phyloP scores from a whole-genome alignment of 1,140 invertebrate species.

The Penaeus chinensis region DNA sequence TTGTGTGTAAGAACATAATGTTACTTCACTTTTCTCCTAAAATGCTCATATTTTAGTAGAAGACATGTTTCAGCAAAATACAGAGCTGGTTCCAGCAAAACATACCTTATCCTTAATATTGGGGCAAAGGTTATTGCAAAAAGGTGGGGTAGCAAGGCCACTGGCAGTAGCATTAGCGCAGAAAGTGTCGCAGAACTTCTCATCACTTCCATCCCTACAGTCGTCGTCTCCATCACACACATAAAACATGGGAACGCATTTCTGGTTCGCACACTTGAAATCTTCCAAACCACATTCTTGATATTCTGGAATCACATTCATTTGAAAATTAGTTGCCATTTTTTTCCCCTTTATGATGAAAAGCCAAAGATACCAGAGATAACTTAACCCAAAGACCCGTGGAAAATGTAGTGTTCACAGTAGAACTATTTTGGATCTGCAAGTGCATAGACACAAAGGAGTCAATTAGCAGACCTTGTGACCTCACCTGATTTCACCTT shows the following conservation, averaged over 20 bases:
- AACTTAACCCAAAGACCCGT: too few species aligned
- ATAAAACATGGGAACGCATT: constrained; percentile 71
- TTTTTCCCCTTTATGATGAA: too few species aligned
- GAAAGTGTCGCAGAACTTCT: constrained; percentile 68
- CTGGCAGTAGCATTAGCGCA: constrained; percentile 58
- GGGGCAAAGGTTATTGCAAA: constrained; percentile 34
- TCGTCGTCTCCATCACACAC: constrained; percentile 70
- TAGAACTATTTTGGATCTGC: too few species aligned
- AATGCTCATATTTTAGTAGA: neutral
- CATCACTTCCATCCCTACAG: constrained; percentile 71
- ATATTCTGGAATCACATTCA: constrained; percentile 51
- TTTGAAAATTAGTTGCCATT: too few species aligned
- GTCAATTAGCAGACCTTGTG: too few species aligned
- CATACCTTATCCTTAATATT: constrained; percentile 34
- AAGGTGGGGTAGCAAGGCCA: constrained; percentile 16
- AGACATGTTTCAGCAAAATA: neutral
- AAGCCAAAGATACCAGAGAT: too few species aligned
- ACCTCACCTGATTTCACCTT: too few species aligned
- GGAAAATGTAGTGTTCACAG: too few species aligned
- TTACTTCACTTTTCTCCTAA: neutral
- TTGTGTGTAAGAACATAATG: neutral
- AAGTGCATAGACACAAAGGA: too few species aligned
- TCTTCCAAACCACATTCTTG: constrained; percentile 68
- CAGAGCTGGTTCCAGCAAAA: neutral
- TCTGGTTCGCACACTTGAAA: constrained; percentile 71